These are phyloP conservation scores for Philopotamus ludificatus DNA, from an alignment of 1,140 invertebrate genomes.

Conservation along the genomic window DNA sequence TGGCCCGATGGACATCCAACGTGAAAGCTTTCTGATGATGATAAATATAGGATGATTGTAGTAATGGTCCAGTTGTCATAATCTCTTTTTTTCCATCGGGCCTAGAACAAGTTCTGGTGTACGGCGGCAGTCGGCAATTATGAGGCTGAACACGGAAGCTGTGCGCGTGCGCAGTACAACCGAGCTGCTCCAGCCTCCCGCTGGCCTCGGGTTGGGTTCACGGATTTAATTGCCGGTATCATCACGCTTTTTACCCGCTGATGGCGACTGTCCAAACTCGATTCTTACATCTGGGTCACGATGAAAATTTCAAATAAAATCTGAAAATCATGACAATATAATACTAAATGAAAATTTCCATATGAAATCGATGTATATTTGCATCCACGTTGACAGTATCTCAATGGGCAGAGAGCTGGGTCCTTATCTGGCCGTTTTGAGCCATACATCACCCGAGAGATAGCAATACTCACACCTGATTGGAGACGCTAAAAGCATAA, in stretches of 20 bases:
- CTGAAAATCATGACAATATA: too few relatives aligned
- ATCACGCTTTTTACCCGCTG: conserved; percentile 3
- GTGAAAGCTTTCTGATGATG: conserved; percentile 24
- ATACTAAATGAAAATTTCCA: too few relatives aligned
- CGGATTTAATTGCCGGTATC: conserved; percentile 10
- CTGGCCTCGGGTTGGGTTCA: not conserved
- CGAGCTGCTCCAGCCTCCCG: not conserved
- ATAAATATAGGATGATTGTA: conserved; percentile 26
- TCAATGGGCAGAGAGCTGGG: too few relatives aligned
- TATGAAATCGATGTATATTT: too few relatives aligned
- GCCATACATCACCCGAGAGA: too few relatives aligned
- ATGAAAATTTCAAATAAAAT: too few relatives aligned
- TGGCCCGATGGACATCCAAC: conserved; percentile 1
- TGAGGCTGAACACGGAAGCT: conserved; percentile 20
- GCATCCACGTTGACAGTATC: too few relatives aligned
- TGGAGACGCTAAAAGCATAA: too few relatives aligned
- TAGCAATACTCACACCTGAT: too few relatives aligned
- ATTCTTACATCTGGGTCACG: too few relatives aligned
- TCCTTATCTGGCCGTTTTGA: too few relatives aligned
- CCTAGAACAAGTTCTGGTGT: conserved; percentile 12
- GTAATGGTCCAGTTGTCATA: not conserved
- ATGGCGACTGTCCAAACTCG: too few relatives aligned
- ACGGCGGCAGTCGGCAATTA: conserved; percentile 15
- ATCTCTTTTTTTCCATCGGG: not conserved
- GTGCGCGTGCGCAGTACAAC: conserved; percentile 14